Percentiles rank a stretch among this genome's conserved stretches.
Evolutionary conservation across 2,888 invertebrate species (phyloP).

Genomic region (Bombyx huttoni): DNA sequence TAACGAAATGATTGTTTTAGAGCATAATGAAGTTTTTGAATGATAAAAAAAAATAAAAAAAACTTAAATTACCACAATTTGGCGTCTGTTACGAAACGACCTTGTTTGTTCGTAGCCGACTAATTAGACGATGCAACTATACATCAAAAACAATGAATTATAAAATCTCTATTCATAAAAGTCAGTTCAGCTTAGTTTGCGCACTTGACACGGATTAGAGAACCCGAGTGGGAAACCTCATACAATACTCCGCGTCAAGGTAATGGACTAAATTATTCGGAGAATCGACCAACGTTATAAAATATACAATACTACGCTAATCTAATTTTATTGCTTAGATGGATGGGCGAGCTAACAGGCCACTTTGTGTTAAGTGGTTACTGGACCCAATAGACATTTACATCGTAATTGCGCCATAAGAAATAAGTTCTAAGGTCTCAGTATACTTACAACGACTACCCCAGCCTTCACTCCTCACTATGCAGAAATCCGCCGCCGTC

Average conservation of each 20-base stretch:
- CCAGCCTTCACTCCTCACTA: no score
- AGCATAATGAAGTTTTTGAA: not conserved
- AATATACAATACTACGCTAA: no score
- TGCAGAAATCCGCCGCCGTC: no score
- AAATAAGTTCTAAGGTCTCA: no score
- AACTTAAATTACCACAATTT: constrained; percentile 28
- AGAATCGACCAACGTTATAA: not conserved
- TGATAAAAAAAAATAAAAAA: not conserved
- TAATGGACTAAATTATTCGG: not conserved
- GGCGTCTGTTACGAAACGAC: constrained; percentile 34
- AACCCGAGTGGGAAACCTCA: constrained; percentile 45
- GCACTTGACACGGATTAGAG: constrained; percentile 58
- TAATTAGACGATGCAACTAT: constrained; percentile 40
- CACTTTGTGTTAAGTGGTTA: no score
- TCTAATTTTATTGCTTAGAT: no score
- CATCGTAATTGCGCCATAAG: no score
- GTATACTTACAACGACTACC: no score
- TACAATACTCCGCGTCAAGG: constrained; percentile 27
- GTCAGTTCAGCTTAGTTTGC: constrained; percentile 35
- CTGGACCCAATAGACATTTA: no score
- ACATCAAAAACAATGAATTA: constrained; percentile 30
- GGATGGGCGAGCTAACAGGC: no score
- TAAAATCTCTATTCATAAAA: constrained; percentile 38
- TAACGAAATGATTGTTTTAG: not conserved
- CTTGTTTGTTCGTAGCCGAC: constrained; percentile 36